Evolutionary conservation across 1,140 invertebrate genomes (phyloP).

Genomic region (Proctacanthus coquilletti): DNA sequence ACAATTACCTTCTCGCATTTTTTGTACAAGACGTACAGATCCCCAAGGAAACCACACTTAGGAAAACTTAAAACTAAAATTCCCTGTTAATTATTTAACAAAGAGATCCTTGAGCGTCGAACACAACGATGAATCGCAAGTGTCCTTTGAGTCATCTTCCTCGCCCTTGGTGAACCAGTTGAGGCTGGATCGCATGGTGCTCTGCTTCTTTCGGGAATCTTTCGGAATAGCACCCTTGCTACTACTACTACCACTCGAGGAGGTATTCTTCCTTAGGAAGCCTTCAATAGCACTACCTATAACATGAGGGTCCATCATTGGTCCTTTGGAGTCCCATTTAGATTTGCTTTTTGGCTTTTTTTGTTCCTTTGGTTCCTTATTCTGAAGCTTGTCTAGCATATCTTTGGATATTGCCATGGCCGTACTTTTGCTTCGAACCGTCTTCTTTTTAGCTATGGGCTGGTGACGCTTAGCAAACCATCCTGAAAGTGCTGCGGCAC

Average conservation of each 20-base stretch:
- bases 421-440: constrained; percentile 30
- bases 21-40: too few relatives aligned
- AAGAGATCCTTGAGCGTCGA: constrained; percentile 69
- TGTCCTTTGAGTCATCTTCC: constrained; percentile 45
- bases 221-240: constrained; percentile 29
- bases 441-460: constrained; percentile 49
- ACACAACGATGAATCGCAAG: constrained; percentile 60
- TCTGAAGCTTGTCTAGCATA: constrained; percentile 30
- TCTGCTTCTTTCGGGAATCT: constrained; percentile 12
- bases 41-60: too few relatives aligned
- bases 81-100: constrained; percentile 43
- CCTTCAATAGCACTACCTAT: constrained; percentile 68
- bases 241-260: constrained; percentile 19
- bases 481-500: constrained; percentile 38
- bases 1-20: too few relatives aligned
- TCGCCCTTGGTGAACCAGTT: constrained; percentile 31
- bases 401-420: constrained; percentile 37
- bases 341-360: constrained; percentile 21
- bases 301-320: constrained; percentile 54
- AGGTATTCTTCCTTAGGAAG: constrained; percentile 42
- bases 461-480: constrained; percentile 62
- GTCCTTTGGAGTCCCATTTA: constrained; percentile 22
- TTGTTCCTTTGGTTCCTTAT: constrained; percentile 16
- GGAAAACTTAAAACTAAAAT: constrained; percentile 3
- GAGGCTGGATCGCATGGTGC: constrained; percentile 22